Evolutionary conservation across 2,797 vertebrate species (phyloP).

Genomic region (Lutjanus argentimaculatus): DNA sequence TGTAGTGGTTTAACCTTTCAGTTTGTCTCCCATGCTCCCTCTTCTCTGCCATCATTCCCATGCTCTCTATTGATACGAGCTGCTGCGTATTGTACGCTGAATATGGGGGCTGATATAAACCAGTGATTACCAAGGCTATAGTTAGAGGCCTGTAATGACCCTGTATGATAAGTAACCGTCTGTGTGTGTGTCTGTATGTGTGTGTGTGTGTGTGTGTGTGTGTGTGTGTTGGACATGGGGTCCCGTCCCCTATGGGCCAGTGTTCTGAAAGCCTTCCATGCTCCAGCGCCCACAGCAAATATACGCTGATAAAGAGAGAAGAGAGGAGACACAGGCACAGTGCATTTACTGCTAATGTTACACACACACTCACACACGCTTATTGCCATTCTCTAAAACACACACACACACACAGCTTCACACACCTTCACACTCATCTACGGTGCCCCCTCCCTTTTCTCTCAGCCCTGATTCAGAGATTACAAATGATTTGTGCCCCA

Average conservation of each 20-base stretch:
- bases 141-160: constrained; percentile 84
- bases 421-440: constrained; percentile 59
- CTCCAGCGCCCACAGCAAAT: constrained; percentile 87
- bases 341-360: constrained; percentile 80
- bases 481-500: constrained; percentile 80
- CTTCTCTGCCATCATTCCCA: constrained; percentile 67
- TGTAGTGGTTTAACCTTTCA: constrained; percentile 20
- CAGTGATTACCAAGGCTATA: constrained; percentile 75
- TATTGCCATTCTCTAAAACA: constrained; percentile 43
- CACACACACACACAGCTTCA: constrained; percentile 45
- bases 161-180: constrained; percentile 77
- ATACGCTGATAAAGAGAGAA: constrained; percentile 86
- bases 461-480: constrained; percentile 75
- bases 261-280: constrained; percentile 87
- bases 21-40: constrained; percentile 42
- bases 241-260: constrained; percentile 83
- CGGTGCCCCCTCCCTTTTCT: constrained; percentile 51
- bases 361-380: constrained; percentile 36
- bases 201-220: constrained; percentile 52
- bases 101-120: constrained; percentile 77
- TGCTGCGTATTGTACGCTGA: constrained; percentile 64
- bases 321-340: constrained; percentile 71
- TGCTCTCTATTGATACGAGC: constrained; percentile 65
- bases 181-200: constrained; percentile 56
- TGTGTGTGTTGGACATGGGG: constrained; percentile 70